Percentiles rank a stretch among this genome's conserved stretches.
Conservation (phyloP, 2,113 vertebrate genomes). For the Caranx ignobilis region DNA sequence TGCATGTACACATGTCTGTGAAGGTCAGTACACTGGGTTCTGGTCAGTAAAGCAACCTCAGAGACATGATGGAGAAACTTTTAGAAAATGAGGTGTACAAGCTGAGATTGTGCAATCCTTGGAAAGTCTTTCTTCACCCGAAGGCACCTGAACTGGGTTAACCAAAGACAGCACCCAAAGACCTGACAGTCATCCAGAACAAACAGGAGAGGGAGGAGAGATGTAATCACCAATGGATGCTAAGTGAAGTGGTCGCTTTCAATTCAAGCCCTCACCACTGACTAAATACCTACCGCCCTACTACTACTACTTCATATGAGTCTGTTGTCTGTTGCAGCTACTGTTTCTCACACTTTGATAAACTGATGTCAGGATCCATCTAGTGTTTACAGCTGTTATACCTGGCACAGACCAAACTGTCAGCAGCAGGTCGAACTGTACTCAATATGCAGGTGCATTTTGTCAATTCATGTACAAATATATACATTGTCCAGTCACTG, state of each 20-base stretch:
- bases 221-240: conserved; percentile 13
- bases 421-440: conserved; percentile 1
- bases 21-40: neutral
- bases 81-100: conserved; percentile 2
- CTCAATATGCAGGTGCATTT: neutral
- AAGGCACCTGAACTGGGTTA: neutral
- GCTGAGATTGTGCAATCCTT: neutral
- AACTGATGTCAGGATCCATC: neutral
- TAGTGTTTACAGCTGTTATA: neutral
- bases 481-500: neutral
- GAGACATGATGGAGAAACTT: neutral
- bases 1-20: neutral
- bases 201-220: conserved; percentile 56
- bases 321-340: neutral
- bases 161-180: conserved; percentile 25
- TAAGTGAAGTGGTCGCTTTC: conserved; percentile 3
- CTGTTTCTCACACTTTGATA: neutral
- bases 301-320: neutral
- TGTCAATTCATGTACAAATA: too few relatives aligned
- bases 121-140: neutral
- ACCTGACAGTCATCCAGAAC: conserved; percentile 53
- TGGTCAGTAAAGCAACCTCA: neutral
- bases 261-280: neutral
- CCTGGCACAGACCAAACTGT: neutral
- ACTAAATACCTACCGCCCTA: neutral